Conservation (phyloP, 1,140 invertebrate species). For the Trichonephila clavipes region DNA sequence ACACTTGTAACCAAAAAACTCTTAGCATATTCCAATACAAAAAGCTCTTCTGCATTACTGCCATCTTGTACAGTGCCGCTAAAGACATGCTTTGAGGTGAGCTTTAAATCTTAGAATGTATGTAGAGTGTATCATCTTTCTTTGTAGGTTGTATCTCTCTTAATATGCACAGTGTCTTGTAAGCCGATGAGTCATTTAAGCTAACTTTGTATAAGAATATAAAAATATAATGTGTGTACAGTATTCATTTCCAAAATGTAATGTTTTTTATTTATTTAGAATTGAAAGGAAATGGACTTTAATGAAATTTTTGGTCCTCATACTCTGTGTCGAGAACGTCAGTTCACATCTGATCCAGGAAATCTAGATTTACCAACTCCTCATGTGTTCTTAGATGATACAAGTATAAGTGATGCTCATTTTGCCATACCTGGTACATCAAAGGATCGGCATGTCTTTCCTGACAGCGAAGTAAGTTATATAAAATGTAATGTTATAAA, state of each 20-base stretch:
- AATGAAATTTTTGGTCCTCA: conserved; percentile 65
- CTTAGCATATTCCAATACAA: not conserved
- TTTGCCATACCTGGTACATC: conserved; percentile 74
- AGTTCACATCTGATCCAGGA: conserved; percentile 69
- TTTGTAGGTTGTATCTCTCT: too few relatives aligned
- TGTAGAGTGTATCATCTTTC: too few relatives aligned
- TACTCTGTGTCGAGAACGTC: conserved; percentile 61
- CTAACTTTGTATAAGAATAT: not conserved
- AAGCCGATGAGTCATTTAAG: too few relatives aligned
- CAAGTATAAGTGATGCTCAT: conserved; percentile 74
- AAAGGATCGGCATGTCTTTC: conserved; percentile 22
- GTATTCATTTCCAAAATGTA: not conserved
- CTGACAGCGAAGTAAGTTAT: conserved; percentile 57
- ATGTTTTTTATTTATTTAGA: not conserved
- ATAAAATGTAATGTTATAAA: not conserved
- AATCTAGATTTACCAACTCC: conserved; percentile 71
- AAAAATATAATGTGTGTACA: not conserved
- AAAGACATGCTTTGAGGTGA: too few relatives aligned
- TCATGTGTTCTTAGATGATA: conserved; percentile 74
- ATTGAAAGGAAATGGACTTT: conserved; percentile 53
- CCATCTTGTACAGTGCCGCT: too few relatives aligned
- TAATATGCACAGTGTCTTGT: too few relatives aligned
- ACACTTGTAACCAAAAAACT: too few relatives aligned
- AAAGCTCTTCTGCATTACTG: too few relatives aligned
- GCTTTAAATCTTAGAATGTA: too few relatives aligned